Percentiles rank a stretch among this genome's conserved stretches.
These are phyloP conservation scores for Panagrolaimus sp. DNA, from an alignment of 1,140 invertebrate species.

Conservation along the genomic window DNA sequence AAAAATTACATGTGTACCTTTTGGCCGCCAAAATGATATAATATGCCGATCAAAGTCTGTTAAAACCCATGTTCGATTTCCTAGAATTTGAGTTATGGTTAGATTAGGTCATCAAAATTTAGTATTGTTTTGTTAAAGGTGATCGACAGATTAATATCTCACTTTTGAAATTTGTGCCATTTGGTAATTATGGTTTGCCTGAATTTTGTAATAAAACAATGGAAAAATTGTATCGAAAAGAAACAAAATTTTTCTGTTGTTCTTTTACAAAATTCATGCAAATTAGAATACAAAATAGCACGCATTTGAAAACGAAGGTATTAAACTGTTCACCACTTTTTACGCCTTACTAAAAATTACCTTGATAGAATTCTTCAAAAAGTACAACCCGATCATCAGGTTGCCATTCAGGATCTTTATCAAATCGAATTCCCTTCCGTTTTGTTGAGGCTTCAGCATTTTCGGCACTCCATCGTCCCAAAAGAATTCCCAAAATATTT, in stretches of 20 bases:
- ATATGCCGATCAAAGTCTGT: constrained; percentile 49
- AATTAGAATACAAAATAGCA: no score
- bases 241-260: no score
- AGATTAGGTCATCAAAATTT: no score
- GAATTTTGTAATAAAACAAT: no score
- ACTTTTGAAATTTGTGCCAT: no score
- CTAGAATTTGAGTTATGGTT: constrained; percentile 26
- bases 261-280: no score
- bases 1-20: constrained; percentile 46
- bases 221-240: no score
- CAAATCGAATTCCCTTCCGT: constrained; percentile 43
- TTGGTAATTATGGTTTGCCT: no score
- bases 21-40: constrained; percentile 43
- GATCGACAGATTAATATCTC: no score
- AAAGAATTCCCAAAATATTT: constrained; percentile 31
- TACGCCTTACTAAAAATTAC: constrained; percentile 10
- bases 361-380: constrained; percentile 45
- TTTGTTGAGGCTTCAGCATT: constrained; percentile 20
- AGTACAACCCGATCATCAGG: constrained; percentile 50
- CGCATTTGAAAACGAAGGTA: no score
- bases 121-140: no score
- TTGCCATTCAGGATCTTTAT: constrained; percentile 51
- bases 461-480: constrained; percentile 38
- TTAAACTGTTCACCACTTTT: not conserved
- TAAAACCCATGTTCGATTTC: constrained; percentile 52